These are phyloP conservation scores for Lamprotornis superbus DNA, from an alignment of 2,113 vertebrate genomes.

Conservation along the genomic window DNA sequence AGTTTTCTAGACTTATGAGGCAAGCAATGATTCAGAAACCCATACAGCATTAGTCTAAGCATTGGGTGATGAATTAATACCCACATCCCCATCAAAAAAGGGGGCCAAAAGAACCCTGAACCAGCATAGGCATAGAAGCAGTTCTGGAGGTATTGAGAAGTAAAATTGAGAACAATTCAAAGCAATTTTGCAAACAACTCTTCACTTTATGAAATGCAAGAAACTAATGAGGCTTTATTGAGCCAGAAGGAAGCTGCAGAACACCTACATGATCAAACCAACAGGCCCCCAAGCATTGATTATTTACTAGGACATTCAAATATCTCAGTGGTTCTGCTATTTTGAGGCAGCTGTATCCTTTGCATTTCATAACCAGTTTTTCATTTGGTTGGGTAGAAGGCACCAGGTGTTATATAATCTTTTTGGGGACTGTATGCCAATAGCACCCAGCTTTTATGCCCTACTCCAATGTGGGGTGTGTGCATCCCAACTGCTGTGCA, in stretches of 20 bases:
- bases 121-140: neutral
- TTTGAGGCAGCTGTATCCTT: neutral
- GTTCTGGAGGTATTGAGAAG: neutral
- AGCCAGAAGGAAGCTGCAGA: neutral
- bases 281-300: neutral
- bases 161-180: neutral
- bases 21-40: neutral
- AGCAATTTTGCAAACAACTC: neutral
- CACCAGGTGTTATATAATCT: neutral
- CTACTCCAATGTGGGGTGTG: rapidly evolving
- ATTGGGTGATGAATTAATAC: neutral
- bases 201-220: neutral
- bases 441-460: neutral
- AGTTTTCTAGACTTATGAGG: neutral
- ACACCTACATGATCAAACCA: neutral
- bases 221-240: neutral
- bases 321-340: neutral
- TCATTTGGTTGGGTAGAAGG: neutral
- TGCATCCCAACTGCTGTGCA: neutral
- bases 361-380: neutral
- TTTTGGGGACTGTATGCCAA: neutral
- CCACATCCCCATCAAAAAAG: neutral
- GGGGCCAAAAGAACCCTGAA: neutral
- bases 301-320: neutral
- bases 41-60: neutral